Evolutionary conservation across 2,888 invertebrate species (phyloP), one percentile per base, ranked within the genome.

Genomic region (Cheilosia grossa): DNA sequence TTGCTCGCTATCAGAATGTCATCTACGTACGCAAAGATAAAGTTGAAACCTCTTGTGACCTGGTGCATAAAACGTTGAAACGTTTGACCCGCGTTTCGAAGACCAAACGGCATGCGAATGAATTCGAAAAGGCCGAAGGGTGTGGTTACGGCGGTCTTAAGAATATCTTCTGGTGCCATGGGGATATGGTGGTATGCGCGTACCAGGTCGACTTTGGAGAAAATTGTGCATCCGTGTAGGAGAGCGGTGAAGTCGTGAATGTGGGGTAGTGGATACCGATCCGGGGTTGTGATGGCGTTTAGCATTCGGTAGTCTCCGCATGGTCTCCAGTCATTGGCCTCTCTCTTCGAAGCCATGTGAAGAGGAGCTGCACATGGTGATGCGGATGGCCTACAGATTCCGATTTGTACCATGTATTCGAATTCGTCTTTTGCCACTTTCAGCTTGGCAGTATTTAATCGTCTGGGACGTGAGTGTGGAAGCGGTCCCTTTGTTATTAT

Each of bases 141-240:
- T 33, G 30, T 33, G 30, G 30, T 33, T 33, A 33, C 30, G 30
- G 30, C 30, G 9, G 30, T 33, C 9, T 33, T 33, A 0, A 33
- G 2, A 33, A 33, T 2, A 2, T 66, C 64, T 15, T 74, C 74
- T 9, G 19, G 6, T 21, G 75, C 66, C 10, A 91, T 87, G 0
- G 90, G 90, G 21, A 92, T 90, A 47, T 90, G 89, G 72, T 90
- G 88, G 66, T 66, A 79, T 1, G 77, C 69, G 2, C 70, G 40
- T 6, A 63, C 13, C 10, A 78, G 4, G 42, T 79, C 58, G 10
- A 79, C 47, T 56, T 73, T 74, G 4, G 63, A 66, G 40, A 73
- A 73, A 17, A 72, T 64, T 10, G 21, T 19, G 5, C 42, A 73
- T 0, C 44, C 27, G 15, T 72, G 58, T 4, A 73, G 30, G n/a